Base-by-base conservation (phyloP, 2,888 invertebrate species). In the Nysson spinosus region DNA sequence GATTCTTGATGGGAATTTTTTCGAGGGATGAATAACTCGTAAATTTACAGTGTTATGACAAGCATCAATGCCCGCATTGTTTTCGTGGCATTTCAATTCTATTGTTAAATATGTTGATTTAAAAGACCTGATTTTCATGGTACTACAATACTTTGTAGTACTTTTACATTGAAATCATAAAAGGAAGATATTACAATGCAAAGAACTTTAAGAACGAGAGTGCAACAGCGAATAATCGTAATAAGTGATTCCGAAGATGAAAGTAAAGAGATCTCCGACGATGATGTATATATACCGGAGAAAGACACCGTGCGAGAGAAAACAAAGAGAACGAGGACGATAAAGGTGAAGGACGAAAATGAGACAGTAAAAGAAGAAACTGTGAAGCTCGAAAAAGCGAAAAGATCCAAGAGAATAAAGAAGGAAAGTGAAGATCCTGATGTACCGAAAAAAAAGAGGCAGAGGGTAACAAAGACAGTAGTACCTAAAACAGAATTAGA, bases 241-340 rank as follows among this genome's bases (percentile, higher is more conserved):
- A 14, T 58, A 7, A 69, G 72, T 11, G 78, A 78, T 22, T 66
- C 71, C 0, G 79, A 72, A 5, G 61, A 60, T 5, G 56, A 73
- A 5, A 37, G 26, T 11, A 26, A 32, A 11, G 2, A 28, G 5
- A 11, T 6, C 22, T 43, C 12, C 9, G 20, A 19, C 2, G 75
- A 71, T 16, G 49, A 62, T 3, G 26, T 37, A 6, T 67, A 54
- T 16, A 4, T 44, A 6, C 32, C 54, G 0, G 28, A 39, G 1
- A 5, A 43, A 9, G n/a, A 0, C 4, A 17, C 22, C 3, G n/a
- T 7, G 3, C 26, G 12, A 20, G 2, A 0, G 12, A 37, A 1
- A 11, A 14, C 4, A 14, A 37, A 26, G 14, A 28, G 12, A 11
- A 30, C n/a, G 34, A 11, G 30, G 24, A 0, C 4, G 9, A 34